Evolutionary conservation across 2,113 vertebrate genomes (phyloP).

Genomic region (Coturnix japonica): DNA sequence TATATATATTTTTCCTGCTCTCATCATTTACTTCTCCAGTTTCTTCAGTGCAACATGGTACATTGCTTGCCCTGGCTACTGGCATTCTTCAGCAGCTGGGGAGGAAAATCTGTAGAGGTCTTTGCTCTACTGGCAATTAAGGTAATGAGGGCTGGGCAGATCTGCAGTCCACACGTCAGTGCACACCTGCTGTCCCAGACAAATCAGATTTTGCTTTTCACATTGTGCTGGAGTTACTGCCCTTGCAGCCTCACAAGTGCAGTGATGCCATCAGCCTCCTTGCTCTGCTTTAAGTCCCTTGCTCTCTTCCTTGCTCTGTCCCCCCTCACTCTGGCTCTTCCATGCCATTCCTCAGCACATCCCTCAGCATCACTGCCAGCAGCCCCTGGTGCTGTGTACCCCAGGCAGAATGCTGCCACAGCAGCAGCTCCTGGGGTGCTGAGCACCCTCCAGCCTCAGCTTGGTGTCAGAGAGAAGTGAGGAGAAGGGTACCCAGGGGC

Average conservation of each 20-base stretch:
- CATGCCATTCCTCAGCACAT: background rate
- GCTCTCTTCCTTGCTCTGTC: background rate
- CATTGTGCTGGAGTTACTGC: background rate
- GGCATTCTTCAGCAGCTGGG: background rate
- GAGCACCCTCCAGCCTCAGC: background rate
- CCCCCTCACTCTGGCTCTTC: no score
- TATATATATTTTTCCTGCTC: background rate
- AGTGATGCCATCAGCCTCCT: background rate
- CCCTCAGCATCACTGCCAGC: accelerated
- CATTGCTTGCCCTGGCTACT: background rate
- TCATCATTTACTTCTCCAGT: background rate
- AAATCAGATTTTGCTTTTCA: background rate
- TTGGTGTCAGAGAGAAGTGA: background rate
- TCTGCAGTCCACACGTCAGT: background rate
- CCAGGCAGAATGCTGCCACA: accelerated
- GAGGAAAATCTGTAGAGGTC: background rate
- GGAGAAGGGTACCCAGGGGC: background rate
- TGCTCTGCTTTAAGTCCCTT: background rate
- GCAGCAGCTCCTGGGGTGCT: background rate
- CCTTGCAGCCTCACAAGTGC: background rate
- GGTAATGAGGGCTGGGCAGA: background rate
- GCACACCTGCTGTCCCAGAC: background rate
- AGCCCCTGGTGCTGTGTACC: background rate
- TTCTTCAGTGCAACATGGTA: background rate
- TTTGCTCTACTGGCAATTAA: background rate